These are phyloP conservation scores for Pocillopora verrucosa DNA, from an alignment of 64 coral and sea anemone species.

Conservation along the genomic window DNA sequence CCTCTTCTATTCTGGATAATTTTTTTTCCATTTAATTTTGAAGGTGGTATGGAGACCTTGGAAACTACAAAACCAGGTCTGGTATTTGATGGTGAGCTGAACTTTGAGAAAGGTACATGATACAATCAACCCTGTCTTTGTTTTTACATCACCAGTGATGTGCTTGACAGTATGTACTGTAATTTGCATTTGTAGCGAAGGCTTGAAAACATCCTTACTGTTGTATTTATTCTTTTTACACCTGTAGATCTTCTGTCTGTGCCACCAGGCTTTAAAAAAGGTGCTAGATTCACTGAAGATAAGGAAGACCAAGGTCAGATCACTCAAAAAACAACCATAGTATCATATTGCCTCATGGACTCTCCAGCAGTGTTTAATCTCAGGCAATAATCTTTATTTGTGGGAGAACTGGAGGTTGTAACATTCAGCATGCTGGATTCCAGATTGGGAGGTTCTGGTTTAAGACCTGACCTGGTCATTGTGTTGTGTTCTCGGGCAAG, in stretches of 20 bases:
- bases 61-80: conserved; percentile 19
- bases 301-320: conserved; percentile 19
- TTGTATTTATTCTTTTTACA: neutral
- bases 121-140: neutral
- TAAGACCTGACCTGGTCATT: no score
- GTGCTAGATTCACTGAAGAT: conserved; percentile 14
- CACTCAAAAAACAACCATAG: neutral
- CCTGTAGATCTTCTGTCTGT: conserved; percentile 57
- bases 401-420: no score
- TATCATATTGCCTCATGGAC: no score
- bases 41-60: conserved; percentile 73
- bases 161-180: neutral
- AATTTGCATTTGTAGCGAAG: no score
- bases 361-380: no score
- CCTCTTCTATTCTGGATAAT: neutral
- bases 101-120: conserved; percentile 82
- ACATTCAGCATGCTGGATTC: no score
- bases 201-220: neutral
- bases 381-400: no score
- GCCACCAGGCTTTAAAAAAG: conserved; percentile 58
- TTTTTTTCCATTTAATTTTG: neutral
- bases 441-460: no score
- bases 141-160: neutral
- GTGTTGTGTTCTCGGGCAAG: no score
- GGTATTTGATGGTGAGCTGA: conserved; percentile 53